phyloP scores from a whole-genome alignment of 2,888 invertebrate species.

The Alitta virens region DNA sequence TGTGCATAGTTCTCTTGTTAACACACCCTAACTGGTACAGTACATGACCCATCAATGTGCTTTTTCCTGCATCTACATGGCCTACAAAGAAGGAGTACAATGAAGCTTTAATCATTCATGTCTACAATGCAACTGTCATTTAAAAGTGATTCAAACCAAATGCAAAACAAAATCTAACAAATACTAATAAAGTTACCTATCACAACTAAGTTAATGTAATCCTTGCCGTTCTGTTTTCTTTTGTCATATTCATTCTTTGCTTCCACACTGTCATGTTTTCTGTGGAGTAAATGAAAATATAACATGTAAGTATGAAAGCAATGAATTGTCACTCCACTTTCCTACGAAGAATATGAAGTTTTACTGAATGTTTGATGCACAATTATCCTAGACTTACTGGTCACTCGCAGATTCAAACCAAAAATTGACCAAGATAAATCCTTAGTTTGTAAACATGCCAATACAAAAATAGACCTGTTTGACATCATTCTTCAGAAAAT shows the following conservation, averaged over 20 bases:
- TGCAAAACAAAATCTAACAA: no score
- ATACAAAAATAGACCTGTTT: no score
- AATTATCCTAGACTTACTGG: no score
- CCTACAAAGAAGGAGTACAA: conserved; percentile 64
- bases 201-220: conserved; percentile 77
- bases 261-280: conserved; percentile 36
- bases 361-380: no score
- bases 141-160: neutral
- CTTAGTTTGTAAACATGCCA: no score
- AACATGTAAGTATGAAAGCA: neutral
- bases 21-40: conserved; percentile 65
- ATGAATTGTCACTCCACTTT: no score
- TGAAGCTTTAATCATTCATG: neutral
- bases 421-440: no score
- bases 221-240: conserved; percentile 69
- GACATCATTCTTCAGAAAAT: no score
- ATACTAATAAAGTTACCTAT: conserved; percentile 35
- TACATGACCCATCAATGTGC: conserved; percentile 94
- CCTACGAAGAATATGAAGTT: no score
- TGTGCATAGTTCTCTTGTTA: conserved; percentile 85
- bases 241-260: conserved; percentile 63
- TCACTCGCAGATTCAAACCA: no score
- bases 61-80: conserved; percentile 97
- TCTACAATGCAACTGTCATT: neutral
- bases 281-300: neutral